Evolutionary conservation across 2,888 invertebrate species (phyloP), one percentile per base, ranked within the genome.

Genomic region (Metellina segmentata): DNA sequence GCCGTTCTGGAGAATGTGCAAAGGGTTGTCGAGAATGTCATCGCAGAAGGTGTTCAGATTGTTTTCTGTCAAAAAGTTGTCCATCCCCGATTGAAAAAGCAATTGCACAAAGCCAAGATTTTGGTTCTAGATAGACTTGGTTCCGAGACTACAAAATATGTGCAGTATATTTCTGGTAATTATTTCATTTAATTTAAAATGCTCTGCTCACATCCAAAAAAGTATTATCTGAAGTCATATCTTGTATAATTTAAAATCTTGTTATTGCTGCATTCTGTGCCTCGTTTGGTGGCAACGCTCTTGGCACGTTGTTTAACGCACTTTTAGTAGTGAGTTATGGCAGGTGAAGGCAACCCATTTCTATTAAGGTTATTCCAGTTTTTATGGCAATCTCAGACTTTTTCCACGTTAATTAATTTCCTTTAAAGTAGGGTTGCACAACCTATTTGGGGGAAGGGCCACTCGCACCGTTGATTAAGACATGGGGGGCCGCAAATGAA

Each of bases 41-140:
- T 92, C 34, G 7, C 9, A 20, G 53, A 77, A 7, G 51, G 20
- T 34, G 61, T 79, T 34, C 8, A 90, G 52, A 53, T 86, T 48
- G 19, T 92, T 19, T 71, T 85, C 19, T 92, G 92, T 16, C 92
- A 92, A 71, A 92, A 89, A 78, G 89, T 92, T 53, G 78, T 92
- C 9, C 89, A 92, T 34, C 92, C 92, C 70, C 52, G 70, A 20
- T n/a, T 92, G 13, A 89, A 75, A 69, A 89, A 92, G 78, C 8
- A 53, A 53, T 70, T 92, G 20, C 77, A 87, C 70, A 53, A 72
- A 11, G 78, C 71, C 0, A 72, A 72, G 7, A 74, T 92, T 16
- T 48, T 72, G 7, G 70, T 86, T 74, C 53, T 92, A n/a, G 92
- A 92, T 69, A 71, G 82, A 72, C 72, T 92, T 6, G 92, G 92